A percentile compares a stretch with the other conserved stretches of the same genome.
These are phyloP conservation scores for Gonioctena quinquepunctata DNA, from an alignment of 1,140 invertebrate genomes.

Conservation along the genomic window DNA sequence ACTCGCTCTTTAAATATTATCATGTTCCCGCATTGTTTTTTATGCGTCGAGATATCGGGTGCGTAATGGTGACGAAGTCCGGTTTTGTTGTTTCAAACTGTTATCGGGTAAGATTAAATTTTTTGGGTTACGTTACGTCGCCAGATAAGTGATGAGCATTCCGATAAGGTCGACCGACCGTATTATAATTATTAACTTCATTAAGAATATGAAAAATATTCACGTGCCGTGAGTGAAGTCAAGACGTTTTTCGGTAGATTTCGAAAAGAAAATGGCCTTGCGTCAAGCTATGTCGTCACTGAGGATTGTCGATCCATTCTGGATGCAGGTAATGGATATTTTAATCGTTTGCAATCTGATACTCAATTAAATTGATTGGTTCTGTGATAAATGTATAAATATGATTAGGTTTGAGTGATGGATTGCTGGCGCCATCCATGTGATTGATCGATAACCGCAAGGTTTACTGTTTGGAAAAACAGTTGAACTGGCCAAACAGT, in stretches of 20 bases:
- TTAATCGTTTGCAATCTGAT: background rate
- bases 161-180: background rate
- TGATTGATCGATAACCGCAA: background rate
- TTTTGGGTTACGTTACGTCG: background rate
- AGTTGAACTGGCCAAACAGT: background rate
- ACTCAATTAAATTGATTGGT: background rate
- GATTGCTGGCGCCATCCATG: background rate
- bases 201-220: background rate
- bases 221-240: background rate
- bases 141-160: background rate
- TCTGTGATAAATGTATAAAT: background rate
- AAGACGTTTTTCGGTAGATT: background rate
- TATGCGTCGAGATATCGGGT: background rate
- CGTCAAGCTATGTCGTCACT: background rate
- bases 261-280: background rate
- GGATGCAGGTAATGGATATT: background rate
- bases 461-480: background rate
- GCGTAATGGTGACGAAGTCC: background rate
- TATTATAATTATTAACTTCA: background rate
- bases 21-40: too few species aligned
- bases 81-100: background rate
- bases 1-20: too few species aligned
- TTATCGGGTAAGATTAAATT: background rate
- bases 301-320: background rate
- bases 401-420: background rate